Evolutionary conservation across 2,113 vertebrate species (phyloP), one percentile per base, ranked within the genome.

Genomic region (Arothron firmamentum): DNA sequence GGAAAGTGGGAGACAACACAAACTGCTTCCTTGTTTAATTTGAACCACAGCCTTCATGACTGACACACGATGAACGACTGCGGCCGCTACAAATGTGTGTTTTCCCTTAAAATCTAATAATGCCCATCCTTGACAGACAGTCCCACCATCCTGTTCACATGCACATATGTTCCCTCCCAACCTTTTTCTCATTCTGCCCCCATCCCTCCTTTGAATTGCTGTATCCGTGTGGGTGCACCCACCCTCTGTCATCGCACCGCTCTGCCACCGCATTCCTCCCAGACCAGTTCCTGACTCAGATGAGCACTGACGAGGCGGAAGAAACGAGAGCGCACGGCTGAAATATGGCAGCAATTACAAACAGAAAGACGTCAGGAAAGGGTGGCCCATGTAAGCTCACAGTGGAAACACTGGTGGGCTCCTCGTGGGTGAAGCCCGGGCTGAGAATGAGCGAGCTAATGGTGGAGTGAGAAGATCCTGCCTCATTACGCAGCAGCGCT

Each of bases 311-410:
- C 47, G 53, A 38, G n/a, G 19, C 20, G 20, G 52, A 62, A 52
- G 48, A 52, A 70, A 59, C 63, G 52, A 31, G 2, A 52, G 54
- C 52, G 18, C 43, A 14, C 38, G 72, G 45, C 51, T 42, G 50
- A 79, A 53, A 46, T 71, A 52, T 43, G 34, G 64, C 62, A 59
- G 38, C 28, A 18, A 18, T 64, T 72, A 73, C 64, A 67, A 67
- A 59, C 8, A 3, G 48, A 73, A 66, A 60, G 68, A 80, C 72
- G 72, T 70, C 77, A 77, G 63, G 65, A 46, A 72, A 80, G 68
- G 67, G 84, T 45, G 79, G 78, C 73, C 57, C 41, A 13, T 53
- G 54, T 85, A 77, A 83, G 72, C 28, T 85, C 78, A 87, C 64
- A 74, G 67, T 74, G 80, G 82, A 85, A 81, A 81, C 21, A 56